Base-by-base conservation (phyloP, 2,888 invertebrate species). In the Neelides folsomi region DNA sequence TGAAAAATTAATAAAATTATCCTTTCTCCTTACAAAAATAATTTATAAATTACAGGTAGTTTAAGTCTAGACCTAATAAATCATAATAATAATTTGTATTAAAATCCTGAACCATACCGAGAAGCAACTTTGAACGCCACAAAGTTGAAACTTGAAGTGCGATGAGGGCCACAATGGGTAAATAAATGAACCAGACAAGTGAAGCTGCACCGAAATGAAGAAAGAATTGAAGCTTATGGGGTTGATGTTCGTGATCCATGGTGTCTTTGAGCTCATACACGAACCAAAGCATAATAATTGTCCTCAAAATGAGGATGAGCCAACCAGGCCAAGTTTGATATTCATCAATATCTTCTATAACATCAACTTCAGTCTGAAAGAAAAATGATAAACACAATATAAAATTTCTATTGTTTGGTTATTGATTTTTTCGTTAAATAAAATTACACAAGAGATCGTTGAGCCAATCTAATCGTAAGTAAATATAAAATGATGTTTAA, bases 261-360 rank as follows among this genome's bases (percentile, higher is more conserved):
- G 60, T 63, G 44, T 63, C 58, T 7, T 63, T 59, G 15, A 64
- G 52, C 61, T 76, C 75, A 51, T 82, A 76, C 34, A 92, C 75
- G 70, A 92, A 92, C 90, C 90, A 92, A 47, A 83, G 73, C 82
- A 89, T 90, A 65, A 90, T 86, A 46, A 82, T 73, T 45, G 87
- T 80, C 43, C 92, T 77, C 61, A 95, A 80, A 27, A 84, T 80
- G 1, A 97, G 77, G 57, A 94, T 89, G 58, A 94, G 77, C 84
- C 92, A 92, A 5, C 95, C 95, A 0, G 95, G 94, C 89, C 92
- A 92, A 0, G 94, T 93, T 72, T 94, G 92, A 73, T 93, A 97
- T 68, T 95, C 92, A 68, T 94, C 94, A 50, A 90, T 86, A 69
- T 95, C 94, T 69, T 92, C 90, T 64, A 94, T 86, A 47, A 90